Evolutionary conservation across 2,113 vertebrate species (phyloP).

Genomic region (Atlantisia rogersi): DNA sequence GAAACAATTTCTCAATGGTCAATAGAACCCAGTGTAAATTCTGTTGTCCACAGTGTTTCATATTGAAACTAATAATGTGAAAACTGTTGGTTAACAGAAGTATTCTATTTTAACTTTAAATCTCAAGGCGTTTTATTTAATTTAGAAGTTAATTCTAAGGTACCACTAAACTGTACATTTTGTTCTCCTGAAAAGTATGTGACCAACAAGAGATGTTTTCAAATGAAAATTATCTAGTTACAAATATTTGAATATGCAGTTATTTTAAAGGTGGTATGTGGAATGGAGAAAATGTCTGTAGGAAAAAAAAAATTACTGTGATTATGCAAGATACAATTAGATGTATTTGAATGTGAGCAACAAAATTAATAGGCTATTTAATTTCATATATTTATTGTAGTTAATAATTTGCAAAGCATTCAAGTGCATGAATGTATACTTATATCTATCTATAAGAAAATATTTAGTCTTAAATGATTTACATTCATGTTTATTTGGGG

Average conservation of each 20-base stretch:
- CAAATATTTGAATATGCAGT: background rate
- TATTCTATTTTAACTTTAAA: background rate
- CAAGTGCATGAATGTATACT: background rate
- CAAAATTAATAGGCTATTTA: background rate
- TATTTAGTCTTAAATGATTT: background rate
- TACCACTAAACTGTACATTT: background rate
- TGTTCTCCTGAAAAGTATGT: background rate
- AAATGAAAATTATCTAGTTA: background rate
- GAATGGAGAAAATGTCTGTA: background rate
- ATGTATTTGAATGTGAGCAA: background rate
- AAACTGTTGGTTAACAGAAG: background rate
- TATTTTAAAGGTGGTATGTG: background rate
- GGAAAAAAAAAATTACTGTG: background rate
- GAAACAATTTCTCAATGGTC: background rate
- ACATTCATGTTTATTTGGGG: background rate
- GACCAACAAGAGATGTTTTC: background rate
- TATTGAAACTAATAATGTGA: background rate
- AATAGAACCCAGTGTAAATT: background rate
- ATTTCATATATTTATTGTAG: background rate
- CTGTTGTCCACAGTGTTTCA: background rate
- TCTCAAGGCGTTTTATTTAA: background rate
- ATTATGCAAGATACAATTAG: background rate
- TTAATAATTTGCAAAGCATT: background rate
- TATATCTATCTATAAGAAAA: background rate
- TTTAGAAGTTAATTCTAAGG: background rate